Evolutionary conservation across 2,888 invertebrate genomes (phyloP).

Genomic region (Oegoconia quadripuncta): DNA sequence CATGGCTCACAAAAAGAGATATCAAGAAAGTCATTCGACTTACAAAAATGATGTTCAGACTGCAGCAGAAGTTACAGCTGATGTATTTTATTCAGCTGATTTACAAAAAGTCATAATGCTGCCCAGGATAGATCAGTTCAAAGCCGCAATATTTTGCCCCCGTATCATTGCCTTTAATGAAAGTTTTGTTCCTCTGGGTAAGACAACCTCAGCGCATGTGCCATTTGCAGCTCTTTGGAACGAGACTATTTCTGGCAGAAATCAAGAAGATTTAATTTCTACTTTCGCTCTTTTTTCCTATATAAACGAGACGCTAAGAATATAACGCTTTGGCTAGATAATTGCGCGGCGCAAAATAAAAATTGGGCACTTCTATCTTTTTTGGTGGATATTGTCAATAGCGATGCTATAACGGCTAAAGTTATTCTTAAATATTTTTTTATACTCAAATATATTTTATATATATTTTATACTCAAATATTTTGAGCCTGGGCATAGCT

Average conservation of each 20-base stretch:
- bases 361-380: too few species aligned
- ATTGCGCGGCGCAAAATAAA: too few species aligned
- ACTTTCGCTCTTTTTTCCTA: slow-evolving; percentile 12
- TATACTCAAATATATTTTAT: too few species aligned
- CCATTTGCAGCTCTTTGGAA: slow-evolving; percentile 16
- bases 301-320: slow-evolving; percentile 11
- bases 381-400: slow-evolving; percentile 9
- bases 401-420: slow-evolving; percentile 4
- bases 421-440: too few species aligned
- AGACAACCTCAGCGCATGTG: too few species aligned
- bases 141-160: too few species aligned
- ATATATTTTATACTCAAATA: slow-evolving; percentile 9
- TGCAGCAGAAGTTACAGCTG: neutral
- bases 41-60: neutral
- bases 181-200: slow-evolving; percentile 1
- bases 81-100: neutral
- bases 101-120: neutral
- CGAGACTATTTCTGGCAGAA: slow-evolving; percentile 13
- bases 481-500: slow-evolving; percentile 9
- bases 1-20: too few species aligned
- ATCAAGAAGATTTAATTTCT: slow-evolving; percentile 14
- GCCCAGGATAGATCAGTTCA: neutral
- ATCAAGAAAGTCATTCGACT: neutral
- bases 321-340: slow-evolving; percentile 9
- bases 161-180: neutral